Evolutionary conservation across 92 coral and sea anemone genomes (phyloP).

Genomic region (Epizoanthus scotinus): DNA sequence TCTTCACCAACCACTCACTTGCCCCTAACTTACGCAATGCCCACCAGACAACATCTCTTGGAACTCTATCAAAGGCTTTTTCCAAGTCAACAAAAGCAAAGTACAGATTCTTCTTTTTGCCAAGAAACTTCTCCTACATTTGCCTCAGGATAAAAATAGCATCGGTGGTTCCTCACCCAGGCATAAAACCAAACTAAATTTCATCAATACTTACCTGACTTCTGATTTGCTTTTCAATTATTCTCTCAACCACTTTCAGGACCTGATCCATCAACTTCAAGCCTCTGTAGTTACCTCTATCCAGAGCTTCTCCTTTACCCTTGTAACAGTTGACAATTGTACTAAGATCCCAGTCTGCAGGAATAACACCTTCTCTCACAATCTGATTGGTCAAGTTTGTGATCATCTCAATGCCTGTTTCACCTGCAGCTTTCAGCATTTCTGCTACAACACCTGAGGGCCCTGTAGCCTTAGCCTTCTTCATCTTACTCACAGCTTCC

Average conservation of each 20-base stretch:
- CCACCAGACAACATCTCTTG: constrained; percentile 27
- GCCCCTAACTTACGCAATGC: constrained; percentile 13
- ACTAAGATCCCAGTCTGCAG: constrained; percentile 39
- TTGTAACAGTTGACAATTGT: constrained; percentile 33
- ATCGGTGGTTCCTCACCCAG: constrained; percentile 28
- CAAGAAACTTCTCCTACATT: constrained; percentile 33
- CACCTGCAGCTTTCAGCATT: constrained; percentile 34
- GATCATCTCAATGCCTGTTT: constrained; percentile 11
- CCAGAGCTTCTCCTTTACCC: constrained; percentile 53
- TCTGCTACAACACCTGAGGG: constrained; percentile 49
- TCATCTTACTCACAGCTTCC: constrained; percentile 26
- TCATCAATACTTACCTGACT: constrained; percentile 28
- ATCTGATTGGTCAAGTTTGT: constrained; percentile 22
- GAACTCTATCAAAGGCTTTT: constrained; percentile 38
- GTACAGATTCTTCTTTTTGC: constrained; percentile 22
- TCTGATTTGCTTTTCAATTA: constrained; percentile 23
- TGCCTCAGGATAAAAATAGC: constrained; percentile 33
- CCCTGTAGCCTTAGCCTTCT: constrained; percentile 35
- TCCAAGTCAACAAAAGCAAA: constrained; percentile 40
- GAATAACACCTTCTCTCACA: constrained; percentile 15
- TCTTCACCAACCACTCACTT: constrained; percentile 6
- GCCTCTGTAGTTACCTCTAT: constrained; percentile 43
- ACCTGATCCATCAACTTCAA: constrained; percentile 33
- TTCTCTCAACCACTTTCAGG: constrained; percentile 40
- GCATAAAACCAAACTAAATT: constrained; percentile 40